A percentile compares a stretch with the other conserved stretches of the same genome.
phyloP scores from a whole-genome alignment of 1,140 invertebrate species.

The Leptinotarsa lineolata region DNA sequence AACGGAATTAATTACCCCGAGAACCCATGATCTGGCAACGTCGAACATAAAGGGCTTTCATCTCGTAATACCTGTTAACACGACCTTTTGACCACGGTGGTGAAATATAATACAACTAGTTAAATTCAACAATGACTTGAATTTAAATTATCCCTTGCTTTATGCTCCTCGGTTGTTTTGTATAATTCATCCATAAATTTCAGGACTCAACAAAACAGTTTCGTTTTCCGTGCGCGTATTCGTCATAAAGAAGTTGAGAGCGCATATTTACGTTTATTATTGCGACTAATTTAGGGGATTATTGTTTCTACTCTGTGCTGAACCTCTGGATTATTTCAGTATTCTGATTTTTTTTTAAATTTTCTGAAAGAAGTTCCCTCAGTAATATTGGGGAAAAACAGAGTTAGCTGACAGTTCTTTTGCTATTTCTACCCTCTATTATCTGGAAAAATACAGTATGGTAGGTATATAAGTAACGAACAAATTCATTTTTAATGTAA shows the following conservation, averaged over 20 bases:
- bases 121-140: slow-evolving; percentile 13
- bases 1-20: too few relatives aligned
- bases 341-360: too few relatives aligned
- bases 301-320: neutral
- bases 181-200: slow-evolving; percentile 20
- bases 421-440: too few relatives aligned
- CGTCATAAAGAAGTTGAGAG: neutral
- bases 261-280: slow-evolving; percentile 9
- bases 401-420: too few relatives aligned
- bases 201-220: slow-evolving; percentile 15
- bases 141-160: slow-evolving; percentile 16
- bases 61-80: slow-evolving; percentile 15
- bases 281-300: neutral
- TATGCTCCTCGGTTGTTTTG: neutral
- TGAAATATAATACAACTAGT: slow-evolving; percentile 15
- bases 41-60: neutral
- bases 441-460: too few relatives aligned
- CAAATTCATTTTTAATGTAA: too few relatives aligned
- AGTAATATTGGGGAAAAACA: too few relatives aligned
- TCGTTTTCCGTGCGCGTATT: slow-evolving; percentile 5
- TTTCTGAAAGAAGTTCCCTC: too few relatives aligned
- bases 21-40: neutral
- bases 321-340: too few relatives aligned
- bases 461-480: too few relatives aligned
- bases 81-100: slow-evolving; percentile 6